Conservation (phyloP, 2,113 vertebrate species). For the Cavia aperea region DNA sequence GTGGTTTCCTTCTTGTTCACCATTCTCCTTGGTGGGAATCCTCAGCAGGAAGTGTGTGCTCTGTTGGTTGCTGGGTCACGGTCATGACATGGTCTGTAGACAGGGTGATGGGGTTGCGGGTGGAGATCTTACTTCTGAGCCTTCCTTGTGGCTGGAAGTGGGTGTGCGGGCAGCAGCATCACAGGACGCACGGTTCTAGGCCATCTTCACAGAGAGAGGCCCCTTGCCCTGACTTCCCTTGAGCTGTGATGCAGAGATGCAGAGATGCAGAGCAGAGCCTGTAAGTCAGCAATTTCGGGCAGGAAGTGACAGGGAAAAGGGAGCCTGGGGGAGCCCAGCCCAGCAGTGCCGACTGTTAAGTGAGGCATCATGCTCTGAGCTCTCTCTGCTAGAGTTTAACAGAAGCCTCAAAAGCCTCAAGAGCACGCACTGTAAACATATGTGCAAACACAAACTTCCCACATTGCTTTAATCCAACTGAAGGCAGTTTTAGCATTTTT, state of each 20-base stretch:
- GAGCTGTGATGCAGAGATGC: not conserved
- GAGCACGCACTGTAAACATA: not conserved
- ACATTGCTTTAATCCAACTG: not conserved
- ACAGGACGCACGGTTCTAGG: not conserved
- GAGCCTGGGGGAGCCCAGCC: not conserved
- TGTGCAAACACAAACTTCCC: not conserved
- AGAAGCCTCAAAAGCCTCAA: not conserved
- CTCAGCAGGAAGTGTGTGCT: not conserved
- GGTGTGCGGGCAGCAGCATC: accelerated
- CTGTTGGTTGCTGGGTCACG: not conserved
- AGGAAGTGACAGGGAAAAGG: accelerated
- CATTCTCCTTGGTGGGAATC: not conserved
- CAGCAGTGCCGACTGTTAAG: accelerated
- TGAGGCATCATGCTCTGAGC: not conserved
- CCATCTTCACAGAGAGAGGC: not conserved
- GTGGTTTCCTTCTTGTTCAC: not conserved
- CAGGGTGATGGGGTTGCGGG: not conserved
- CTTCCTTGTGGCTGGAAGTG: not conserved
- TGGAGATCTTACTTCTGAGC: not conserved
- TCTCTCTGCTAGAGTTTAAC: not conserved
- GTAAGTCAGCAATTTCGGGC: not conserved
- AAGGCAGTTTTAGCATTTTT: not conserved
- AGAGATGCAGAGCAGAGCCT: not conserved
- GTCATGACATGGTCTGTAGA: no score
- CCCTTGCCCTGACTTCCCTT: not conserved